Conservation (phyloP, 2,113 vertebrate genomes). For the Cyphomyrus discorhynchus region DNA sequence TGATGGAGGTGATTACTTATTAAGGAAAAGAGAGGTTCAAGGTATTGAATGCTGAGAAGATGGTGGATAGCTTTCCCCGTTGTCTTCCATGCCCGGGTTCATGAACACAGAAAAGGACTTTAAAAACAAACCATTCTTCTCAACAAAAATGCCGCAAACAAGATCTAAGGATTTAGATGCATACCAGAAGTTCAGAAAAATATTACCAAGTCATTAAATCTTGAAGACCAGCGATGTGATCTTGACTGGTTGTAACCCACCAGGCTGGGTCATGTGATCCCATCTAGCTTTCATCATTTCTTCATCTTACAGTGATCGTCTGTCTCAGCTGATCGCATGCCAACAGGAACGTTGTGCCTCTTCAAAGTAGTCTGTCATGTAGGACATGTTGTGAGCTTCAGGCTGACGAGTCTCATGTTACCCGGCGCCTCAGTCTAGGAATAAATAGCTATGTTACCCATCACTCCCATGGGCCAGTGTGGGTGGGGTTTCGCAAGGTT, state of each 20-base stretch:
- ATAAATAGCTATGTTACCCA: neutral
- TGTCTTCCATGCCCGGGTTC: neutral
- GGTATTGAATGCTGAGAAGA: neutral
- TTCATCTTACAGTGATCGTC: neutral
- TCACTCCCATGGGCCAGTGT: neutral
- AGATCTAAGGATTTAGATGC: neutral
- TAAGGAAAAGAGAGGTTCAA: neutral
- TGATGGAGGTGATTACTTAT: neutral
- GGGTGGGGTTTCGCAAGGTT: neutral
- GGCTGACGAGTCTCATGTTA: neutral
- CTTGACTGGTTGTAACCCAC: neutral
- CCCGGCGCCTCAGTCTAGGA: neutral
- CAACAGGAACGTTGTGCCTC: neutral
- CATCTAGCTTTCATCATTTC: neutral
- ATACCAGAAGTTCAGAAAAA: neutral
- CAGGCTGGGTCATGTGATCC: neutral
- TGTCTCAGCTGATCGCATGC: neutral
- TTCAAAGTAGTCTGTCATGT: neutral
- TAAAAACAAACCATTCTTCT: neutral
- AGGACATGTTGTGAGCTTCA: neutral
- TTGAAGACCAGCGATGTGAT: neutral
- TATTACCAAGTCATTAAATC: neutral
- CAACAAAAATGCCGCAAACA: neutral
- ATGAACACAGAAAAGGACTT: neutral
- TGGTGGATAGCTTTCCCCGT: neutral